Conservation (phyloP, 2,888 invertebrate genomes). For the Smittia aterrima region DNA sequence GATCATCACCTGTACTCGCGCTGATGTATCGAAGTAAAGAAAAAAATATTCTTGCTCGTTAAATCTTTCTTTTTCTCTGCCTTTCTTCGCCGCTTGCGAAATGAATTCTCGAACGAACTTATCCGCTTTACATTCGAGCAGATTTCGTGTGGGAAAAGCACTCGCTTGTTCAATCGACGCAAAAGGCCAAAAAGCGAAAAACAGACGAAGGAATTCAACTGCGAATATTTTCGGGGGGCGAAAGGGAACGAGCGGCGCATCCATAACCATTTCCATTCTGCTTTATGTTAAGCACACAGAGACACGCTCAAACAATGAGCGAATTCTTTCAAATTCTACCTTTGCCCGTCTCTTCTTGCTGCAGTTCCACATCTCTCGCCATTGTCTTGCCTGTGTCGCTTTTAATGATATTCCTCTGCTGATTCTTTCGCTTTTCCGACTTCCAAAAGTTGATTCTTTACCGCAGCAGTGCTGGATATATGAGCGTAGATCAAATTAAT, state of each 20-base stretch:
- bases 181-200: background rate
- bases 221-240: slow-evolving; percentile 3
- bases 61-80: slow-evolving; percentile 27
- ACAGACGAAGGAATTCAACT: slow-evolving; percentile 18
- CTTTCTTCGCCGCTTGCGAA: slow-evolving; percentile 7
- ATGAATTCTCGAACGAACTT: background rate
- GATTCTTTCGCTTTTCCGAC: background rate
- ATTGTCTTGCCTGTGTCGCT: background rate
- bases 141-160: slow-evolving; percentile 27
- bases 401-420: background rate
- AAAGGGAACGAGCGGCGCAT: background rate
- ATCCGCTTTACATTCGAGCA: background rate
- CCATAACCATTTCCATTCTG: slow-evolving; percentile 2
- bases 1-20: slow-evolving; percentile 27
- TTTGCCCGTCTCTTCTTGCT: background rate
- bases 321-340: slow-evolving; percentile 35
- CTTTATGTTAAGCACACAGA: background rate
- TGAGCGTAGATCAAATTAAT: slow-evolving; percentile 11
- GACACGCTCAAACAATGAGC: slow-evolving; percentile 13
- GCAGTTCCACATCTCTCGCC: slow-evolving; percentile 5
- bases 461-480: background rate
- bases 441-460: background rate
- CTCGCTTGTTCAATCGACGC: background rate
- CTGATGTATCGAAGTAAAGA: slow-evolving; percentile 11
- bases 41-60: slow-evolving; percentile 18